phyloP scores from a whole-genome alignment of 2,888 invertebrate genomes.

The Limnephilus rhombicus region DNA sequence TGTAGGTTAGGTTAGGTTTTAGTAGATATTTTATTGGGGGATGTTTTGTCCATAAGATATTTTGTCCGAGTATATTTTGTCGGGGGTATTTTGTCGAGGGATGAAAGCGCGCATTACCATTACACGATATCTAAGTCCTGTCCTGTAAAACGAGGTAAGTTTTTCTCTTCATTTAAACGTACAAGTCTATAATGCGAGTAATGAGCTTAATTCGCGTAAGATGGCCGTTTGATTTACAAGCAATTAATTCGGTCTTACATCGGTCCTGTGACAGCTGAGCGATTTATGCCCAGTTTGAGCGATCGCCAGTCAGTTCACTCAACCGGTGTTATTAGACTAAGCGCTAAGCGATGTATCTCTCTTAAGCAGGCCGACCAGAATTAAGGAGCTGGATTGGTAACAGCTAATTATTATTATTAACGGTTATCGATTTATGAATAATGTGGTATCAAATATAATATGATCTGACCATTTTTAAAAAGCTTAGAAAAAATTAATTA shows the following conservation, averaged over 20 bases:
- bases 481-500: background rate
- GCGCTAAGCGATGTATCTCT: background rate
- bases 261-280: background rate
- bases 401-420: background rate
- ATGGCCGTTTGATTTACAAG: background rate
- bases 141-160: background rate
- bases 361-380: background rate
- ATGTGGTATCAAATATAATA: background rate
- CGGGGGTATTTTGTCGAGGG: no score
- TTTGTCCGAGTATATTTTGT: no score
- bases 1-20: no score
- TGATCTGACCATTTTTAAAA: background rate
- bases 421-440: background rate
- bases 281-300: background rate
- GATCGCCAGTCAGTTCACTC: background rate
- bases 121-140: background rate
- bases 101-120: no score
- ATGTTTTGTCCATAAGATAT: no score
- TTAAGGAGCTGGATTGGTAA: background rate
- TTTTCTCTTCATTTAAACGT: background rate
- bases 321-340: background rate
- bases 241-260: background rate
- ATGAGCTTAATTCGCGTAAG: background rate
- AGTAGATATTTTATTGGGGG: no score
- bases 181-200: background rate